Percentiles rank a stretch among this genome's conserved stretches.
Evolutionary conservation across 2,113 vertebrate species (phyloP).

Genomic region (Indri indri): DNA sequence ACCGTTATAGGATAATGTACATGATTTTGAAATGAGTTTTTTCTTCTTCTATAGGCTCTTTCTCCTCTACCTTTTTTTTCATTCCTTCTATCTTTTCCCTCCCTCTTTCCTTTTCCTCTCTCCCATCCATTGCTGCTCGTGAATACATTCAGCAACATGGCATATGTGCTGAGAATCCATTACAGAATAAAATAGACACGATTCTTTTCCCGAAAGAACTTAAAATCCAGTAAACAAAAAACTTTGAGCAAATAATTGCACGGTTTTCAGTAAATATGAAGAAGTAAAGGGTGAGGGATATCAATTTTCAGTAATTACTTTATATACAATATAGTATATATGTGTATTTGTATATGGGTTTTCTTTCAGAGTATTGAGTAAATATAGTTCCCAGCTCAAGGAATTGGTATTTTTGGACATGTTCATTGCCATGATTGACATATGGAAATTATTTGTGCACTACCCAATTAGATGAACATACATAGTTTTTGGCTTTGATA

Average conservation of each 20-base stretch:
- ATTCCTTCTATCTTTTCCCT: too few relatives aligned
- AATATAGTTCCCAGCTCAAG: not conserved
- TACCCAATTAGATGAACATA: not conserved
- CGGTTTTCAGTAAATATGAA: not conserved
- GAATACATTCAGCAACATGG: not conserved
- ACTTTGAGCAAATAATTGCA: not conserved
- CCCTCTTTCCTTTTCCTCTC: not conserved
- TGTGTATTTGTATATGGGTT: not conserved
- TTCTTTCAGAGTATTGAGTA: not conserved
- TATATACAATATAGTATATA: not conserved
- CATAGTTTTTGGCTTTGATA: not conserved
- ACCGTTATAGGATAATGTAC: not conserved
- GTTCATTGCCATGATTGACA: not conserved
- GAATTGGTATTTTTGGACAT: not conserved
- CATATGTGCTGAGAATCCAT: too few relatives aligned
- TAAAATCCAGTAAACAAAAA: not conserved
- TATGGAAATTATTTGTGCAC: not conserved
- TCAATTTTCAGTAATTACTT: not conserved
- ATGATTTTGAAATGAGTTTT: not conserved
- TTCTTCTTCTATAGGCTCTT: not conserved
- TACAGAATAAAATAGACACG: not conserved
- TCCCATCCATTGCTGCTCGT: not conserved
- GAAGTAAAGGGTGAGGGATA: not conserved
- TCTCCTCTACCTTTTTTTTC: not conserved
- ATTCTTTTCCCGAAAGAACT: not conserved